phyloP scores from a whole-genome alignment of 2,888 invertebrate genomes.

The Cantharis lateralis region DNA sequence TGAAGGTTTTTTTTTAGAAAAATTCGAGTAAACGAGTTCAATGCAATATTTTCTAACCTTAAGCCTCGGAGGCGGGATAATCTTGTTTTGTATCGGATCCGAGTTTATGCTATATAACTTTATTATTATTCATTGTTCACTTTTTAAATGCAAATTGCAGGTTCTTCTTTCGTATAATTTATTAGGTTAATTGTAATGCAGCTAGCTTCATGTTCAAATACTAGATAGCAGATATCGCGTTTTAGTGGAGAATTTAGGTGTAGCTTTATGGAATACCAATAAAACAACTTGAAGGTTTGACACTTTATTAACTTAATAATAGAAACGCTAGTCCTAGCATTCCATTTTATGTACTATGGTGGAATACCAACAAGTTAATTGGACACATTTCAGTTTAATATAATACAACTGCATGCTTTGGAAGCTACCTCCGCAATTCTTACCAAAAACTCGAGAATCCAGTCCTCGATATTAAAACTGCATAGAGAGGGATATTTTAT shows the following conservation, averaged over 20 bases:
- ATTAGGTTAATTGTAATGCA: neutral
- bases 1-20: neutral
- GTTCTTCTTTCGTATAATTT: neutral
- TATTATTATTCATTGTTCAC: neutral
- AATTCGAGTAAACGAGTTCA: neutral
- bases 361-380: neutral
- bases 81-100: neutral
- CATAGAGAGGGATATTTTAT: neutral
- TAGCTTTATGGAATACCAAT: neutral
- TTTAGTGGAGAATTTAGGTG: neutral
- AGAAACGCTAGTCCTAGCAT: neutral
- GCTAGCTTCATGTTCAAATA: neutral
- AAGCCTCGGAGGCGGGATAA: neutral
- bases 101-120: neutral
- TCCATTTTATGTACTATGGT: neutral
- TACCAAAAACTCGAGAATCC: neutral
- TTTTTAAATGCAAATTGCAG: neutral
- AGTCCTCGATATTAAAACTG: neutral
- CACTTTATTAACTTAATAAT: neutral
- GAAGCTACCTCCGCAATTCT: neutral
- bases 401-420: neutral
- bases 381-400: neutral
- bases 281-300: constrained; percentile 1
- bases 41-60: neutral
- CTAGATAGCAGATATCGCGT: neutral